phyloP scores from a whole-genome alignment of 2,113 vertebrate species.

The Austrofundulus limnaeus region DNA sequence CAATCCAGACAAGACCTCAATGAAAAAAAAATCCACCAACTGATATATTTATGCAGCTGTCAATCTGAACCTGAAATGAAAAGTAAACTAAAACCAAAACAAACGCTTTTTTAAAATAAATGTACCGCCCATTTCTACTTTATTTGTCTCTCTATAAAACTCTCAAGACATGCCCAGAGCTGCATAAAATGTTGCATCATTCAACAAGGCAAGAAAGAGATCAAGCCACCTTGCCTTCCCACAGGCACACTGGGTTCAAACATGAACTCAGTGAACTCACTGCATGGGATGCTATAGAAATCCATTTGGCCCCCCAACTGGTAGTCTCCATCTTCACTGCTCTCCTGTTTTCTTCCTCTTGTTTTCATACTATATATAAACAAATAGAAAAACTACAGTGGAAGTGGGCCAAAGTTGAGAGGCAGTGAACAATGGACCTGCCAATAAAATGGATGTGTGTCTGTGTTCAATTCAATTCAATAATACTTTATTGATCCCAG shows the following conservation, averaged over 20 bases:
- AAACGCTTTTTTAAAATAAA: no score
- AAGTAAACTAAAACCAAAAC: neutral
- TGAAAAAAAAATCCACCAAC: no score
- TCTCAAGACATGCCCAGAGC: constrained; percentile 48
- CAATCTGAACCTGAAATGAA: no score
- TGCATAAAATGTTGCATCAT: constrained; percentile 49
- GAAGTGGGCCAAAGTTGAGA: constrained; percentile 67
- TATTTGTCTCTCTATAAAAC: constrained; percentile 9
- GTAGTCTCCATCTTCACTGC: constrained; percentile 30
- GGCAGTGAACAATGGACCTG: constrained; percentile 64
- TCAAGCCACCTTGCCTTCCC: constrained; percentile 50
- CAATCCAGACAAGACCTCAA: no score
- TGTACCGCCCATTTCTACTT: no score
- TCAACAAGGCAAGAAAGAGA: constrained; percentile 35
- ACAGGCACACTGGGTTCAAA: constrained; percentile 46
- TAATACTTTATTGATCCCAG: no score
- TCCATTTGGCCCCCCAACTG: constrained; percentile 54
- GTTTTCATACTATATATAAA: constrained; percentile 57
- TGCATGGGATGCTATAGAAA: constrained; percentile 59
- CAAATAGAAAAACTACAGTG: constrained; percentile 56
- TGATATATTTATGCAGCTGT: no score
- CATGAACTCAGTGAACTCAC: constrained; percentile 60
- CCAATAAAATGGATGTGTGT: constrained; percentile 44
- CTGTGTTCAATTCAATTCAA: no score
- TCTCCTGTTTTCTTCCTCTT: constrained; percentile 40